A percentile compares a stretch with the other conserved stretches of the same genome.
phyloP scores from a whole-genome alignment of 1,140 invertebrate genomes.

The Brevipalpus yothersi region DNA sequence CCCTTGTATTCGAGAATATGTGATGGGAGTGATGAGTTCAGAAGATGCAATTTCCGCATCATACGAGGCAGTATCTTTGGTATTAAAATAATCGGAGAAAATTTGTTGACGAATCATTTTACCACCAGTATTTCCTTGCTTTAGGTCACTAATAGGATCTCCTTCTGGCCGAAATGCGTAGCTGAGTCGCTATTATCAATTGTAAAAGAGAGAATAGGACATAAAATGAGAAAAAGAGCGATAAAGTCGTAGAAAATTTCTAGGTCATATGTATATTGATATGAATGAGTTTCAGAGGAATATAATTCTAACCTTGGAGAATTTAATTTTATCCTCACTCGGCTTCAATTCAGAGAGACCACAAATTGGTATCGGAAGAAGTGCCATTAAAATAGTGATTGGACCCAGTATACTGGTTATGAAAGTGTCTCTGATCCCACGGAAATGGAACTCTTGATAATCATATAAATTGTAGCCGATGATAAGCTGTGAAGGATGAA shows the following conservation, averaged over 20 bases:
- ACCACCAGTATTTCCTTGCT: background rate
- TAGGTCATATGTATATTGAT: too few relatives aligned
- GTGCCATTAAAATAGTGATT: background rate
- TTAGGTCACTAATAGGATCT: background rate
- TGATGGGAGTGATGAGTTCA: too few relatives aligned
- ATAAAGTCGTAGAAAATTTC: background rate
- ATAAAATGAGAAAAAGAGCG: background rate
- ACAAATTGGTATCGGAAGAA: background rate
- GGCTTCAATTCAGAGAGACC: background rate
- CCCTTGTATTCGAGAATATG: too few relatives aligned
- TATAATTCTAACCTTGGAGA: background rate
- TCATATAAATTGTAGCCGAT: background rate
- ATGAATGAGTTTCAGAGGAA: background rate
- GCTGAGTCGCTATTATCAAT: background rate
- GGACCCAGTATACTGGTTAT: background rate
- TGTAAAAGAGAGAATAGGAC: background rate
- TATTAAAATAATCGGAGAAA: too few relatives aligned
- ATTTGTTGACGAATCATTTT: background rate
- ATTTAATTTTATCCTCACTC: background rate
- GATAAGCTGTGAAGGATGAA: background rate
- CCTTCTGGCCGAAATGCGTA: background rate
- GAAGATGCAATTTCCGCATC: too few relatives aligned
- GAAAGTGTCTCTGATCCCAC: background rate
- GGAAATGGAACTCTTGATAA: background rate
- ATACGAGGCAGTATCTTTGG: too few relatives aligned